A percentile compares a stretch with the other conserved stretches of the same genome.
Conservation (phyloP, 2,888 invertebrate genomes). For the Notodonta ziczac region DNA sequence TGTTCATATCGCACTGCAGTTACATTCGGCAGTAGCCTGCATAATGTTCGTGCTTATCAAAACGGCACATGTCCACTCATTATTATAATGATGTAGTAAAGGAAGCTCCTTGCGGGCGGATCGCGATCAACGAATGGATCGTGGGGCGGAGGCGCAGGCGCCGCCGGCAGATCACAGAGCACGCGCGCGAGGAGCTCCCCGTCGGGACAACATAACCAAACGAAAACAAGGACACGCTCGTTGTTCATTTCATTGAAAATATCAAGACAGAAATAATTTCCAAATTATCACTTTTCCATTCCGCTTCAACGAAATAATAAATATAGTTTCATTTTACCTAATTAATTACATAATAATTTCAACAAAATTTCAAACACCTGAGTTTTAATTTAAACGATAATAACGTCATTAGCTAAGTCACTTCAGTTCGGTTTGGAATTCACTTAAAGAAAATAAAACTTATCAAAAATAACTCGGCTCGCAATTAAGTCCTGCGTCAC, state of each 20-base stretch:
- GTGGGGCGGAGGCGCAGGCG: conserved; percentile 9
- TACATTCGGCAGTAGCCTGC: conserved; percentile 31
- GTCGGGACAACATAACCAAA: conserved; percentile 60
- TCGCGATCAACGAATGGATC: not conserved
- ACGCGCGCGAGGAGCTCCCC: conserved; percentile 49
- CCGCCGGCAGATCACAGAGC: conserved; percentile 22
- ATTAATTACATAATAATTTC: conserved; percentile 84
- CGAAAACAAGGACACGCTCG: conserved; percentile 65
- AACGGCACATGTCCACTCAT: conserved; percentile 74
- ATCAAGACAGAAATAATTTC: conserved; percentile 84
- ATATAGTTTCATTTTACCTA: conserved; percentile 79
- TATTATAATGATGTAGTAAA: conserved; percentile 44
- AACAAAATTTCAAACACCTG: conserved; percentile 83
- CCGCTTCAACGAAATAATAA: conserved; percentile 80
- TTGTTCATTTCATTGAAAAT: conserved; percentile 74
- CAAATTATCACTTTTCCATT: conserved; percentile 66
- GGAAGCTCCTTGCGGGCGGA: conserved; percentile 36
- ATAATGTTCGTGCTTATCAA: conserved; percentile 41
- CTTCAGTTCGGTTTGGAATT: conserved; percentile 79
- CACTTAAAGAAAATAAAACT: conserved; percentile 82
- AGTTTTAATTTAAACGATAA: conserved; percentile 73
- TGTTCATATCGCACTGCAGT: conserved; percentile 33
- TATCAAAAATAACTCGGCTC: conserved; percentile 85
- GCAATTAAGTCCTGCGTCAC: conserved; percentile 81
- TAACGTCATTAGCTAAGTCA: conserved; percentile 80